Evolutionary conservation across 2,888 invertebrate genomes (phyloP), one percentile per base, ranked within the genome.

Genomic region (Tipula lateralis): DNA sequence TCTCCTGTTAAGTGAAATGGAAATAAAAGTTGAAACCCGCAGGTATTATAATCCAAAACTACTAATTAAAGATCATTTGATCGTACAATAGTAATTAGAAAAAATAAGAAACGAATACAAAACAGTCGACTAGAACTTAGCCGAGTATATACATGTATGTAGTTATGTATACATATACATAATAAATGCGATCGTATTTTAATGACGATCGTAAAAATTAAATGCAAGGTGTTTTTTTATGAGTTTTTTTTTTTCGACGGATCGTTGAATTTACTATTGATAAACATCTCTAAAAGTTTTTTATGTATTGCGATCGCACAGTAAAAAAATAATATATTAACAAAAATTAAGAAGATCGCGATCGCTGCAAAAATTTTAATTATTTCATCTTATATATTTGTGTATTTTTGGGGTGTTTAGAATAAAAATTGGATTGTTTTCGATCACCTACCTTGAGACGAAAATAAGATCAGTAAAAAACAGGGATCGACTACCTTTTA

Each of bases 31-130:
- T 66, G 19, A 5, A 66, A 66, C 66, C 66, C 66, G 66, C 66
- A 66, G 66, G 9, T 66, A 24, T 66, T 24, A 66, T 66, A 66
- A 66, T 66, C 66, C 66, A 66, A 66, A 66, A 66, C 66, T 66
- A 66, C 66, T 66, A 66, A 66, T 66, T 66, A 66, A 66, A 19
- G 24, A 66, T 66, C 66, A 66, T 66, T 66, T 66, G 66, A 66
- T 66, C 66, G n/a, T n/a, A n/a, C n/a, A n/a, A 66, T 66, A 66
- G 66, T 66, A 66, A 66, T 66, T 66, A 66, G 66, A 66, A 66
- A 66, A 24, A 66, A 44, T 66, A 66, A 19, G 24, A 66, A 24
- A 24, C 12, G 24, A 66, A 19, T 66, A 24, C 24, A 19, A 66
- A 66, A 7, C 24, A 66, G 66, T 24, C 7, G 24, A 66, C 19